Conservation (phyloP, 1,140 invertebrate species). For the Pseudomyrmex dendroicus region DNA sequence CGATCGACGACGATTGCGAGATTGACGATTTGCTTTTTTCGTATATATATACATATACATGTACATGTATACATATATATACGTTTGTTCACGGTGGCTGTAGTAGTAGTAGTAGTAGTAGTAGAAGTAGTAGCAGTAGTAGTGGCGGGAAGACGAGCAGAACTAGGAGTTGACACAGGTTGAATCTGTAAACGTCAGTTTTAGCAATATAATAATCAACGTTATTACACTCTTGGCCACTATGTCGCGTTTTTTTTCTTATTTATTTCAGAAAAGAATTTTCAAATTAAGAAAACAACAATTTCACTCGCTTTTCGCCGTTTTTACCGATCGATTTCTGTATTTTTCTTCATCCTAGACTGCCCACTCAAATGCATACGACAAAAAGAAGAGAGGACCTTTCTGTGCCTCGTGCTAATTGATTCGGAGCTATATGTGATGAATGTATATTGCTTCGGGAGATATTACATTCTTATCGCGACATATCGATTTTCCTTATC, state of each 20-base stretch:
- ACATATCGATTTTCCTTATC: background rate
- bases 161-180: constrained; percentile 85
- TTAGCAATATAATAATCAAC: constrained; percentile 83
- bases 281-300: constrained; percentile 15
- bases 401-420: constrained; percentile 64
- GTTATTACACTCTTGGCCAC: constrained; percentile 76
- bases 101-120: constrained; percentile 80
- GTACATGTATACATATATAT: background rate
- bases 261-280: background rate
- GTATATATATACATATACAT: constrained; percentile 5
- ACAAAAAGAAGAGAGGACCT: constrained; percentile 57
- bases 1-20: constrained; percentile 73
- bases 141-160: constrained; percentile 85
- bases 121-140: constrained; percentile 83
- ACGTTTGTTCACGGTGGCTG: constrained; percentile 84
- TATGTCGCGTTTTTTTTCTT: constrained; percentile 61
- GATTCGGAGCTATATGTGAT: constrained; percentile 66
- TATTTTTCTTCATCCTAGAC: constrained; percentile 76
- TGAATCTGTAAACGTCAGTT: constrained; percentile 86
- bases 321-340: constrained; percentile 57
- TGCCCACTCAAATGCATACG: constrained; percentile 81
- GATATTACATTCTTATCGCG: constrained; percentile 54
- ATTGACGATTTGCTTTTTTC: constrained; percentile 70
- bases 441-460: constrained; percentile 60
- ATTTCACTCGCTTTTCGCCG: constrained; percentile 51